phyloP scores from a whole-genome alignment of 2,113 vertebrate genomes.

The Odocoileus hemionus region DNA sequence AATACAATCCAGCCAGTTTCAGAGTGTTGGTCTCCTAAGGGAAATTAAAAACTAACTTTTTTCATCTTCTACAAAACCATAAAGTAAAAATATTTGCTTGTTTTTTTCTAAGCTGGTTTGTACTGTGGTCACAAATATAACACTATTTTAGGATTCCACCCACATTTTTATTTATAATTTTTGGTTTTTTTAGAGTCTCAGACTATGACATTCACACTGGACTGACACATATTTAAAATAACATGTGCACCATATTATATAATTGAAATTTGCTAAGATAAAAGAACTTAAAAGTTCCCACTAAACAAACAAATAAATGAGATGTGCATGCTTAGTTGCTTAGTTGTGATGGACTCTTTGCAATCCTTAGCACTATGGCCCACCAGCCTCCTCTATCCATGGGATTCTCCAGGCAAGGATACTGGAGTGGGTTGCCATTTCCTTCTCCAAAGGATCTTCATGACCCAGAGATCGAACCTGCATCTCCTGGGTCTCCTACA shows the following conservation, averaged over 20 bases:
- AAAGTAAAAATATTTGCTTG: not conserved
- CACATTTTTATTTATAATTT: slow-evolving; percentile 24
- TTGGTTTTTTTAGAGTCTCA: not conserved
- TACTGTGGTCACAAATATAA: not conserved
- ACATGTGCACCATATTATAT: not conserved
- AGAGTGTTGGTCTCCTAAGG: not conserved
- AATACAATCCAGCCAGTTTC: not conserved
- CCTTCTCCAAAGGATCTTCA: not conserved
- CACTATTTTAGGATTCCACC: slow-evolving; percentile 37
- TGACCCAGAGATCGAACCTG: not conserved
- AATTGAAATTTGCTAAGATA: not conserved
- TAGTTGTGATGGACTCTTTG: not conserved
- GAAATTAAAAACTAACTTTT: not conserved
- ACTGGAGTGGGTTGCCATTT: not conserved
- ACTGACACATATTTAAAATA: not conserved
- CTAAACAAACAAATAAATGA: not conserved
- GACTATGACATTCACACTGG: not conserved
- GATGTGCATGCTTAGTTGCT: not conserved
- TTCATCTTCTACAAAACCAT: not conserved
- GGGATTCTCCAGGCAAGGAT: not conserved
- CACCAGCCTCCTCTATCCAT: not conserved
- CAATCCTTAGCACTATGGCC: not conserved
- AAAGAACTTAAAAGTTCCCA: not conserved
- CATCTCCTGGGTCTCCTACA: not conserved
- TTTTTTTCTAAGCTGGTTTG: not conserved